Conservation (phyloP, 2,797 vertebrate species). For the Thamnophis elegans region DNA sequence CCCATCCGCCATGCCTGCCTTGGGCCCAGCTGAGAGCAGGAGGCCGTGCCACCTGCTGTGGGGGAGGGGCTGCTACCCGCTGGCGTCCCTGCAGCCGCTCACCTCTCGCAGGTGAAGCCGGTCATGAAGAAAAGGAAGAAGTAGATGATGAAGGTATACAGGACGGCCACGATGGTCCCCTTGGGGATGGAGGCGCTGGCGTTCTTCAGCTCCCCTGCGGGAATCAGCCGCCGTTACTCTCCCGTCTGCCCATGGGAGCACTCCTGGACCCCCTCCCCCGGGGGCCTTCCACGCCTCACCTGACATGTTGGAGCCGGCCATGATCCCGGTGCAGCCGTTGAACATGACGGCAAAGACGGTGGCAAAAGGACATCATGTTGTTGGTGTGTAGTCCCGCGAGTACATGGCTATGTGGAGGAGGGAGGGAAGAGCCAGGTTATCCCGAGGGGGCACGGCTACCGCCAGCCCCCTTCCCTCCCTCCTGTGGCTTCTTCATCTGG, state of each 20-base stretch:
- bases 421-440: too few species aligned
- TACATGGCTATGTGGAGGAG: slow-evolving; percentile 74
- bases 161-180: slow-evolving; percentile 85
- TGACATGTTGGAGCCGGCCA: slow-evolving; percentile 95
- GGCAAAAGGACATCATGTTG: slow-evolving; percentile 84
- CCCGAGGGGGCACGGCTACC: background rate
- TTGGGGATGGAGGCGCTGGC: slow-evolving; percentile 88
- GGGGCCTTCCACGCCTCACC: slow-evolving; percentile 66
- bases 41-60: background rate
- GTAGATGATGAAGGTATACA: slow-evolving; percentile 85
- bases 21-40: too few species aligned
- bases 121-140: slow-evolving; percentile 83
- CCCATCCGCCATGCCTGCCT: background rate
- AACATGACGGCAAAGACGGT: slow-evolving; percentile 91
- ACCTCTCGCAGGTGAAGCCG: slow-evolving; percentile 88
- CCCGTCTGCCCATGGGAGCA: accelerated
- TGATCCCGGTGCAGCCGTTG: slow-evolving; percentile 93
- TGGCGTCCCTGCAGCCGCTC: background rate
- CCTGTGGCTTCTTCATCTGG: background rate
- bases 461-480: too few species aligned
- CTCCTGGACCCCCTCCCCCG: too few species aligned
- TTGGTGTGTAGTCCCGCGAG: slow-evolving; percentile 86
- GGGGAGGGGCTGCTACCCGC: background rate
- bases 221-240: too few species aligned
- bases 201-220: slow-evolving; percentile 85